phyloP scores from a whole-genome alignment of 2,113 vertebrate species.

The Calyptomena viridis region DNA sequence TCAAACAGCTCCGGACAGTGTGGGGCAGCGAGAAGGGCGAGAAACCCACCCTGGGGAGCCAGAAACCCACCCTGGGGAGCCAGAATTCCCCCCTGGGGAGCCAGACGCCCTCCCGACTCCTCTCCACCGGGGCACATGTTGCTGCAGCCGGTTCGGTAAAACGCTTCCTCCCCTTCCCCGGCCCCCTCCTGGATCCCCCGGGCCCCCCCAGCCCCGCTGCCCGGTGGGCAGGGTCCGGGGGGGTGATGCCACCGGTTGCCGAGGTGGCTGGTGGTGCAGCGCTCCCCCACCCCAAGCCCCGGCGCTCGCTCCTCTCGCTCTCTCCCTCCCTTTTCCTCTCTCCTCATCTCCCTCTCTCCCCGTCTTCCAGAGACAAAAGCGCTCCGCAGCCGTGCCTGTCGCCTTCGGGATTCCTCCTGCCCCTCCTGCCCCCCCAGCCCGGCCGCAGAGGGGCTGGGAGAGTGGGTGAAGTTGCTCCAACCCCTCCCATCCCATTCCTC shows the following conservation, averaged over 20 bases:
- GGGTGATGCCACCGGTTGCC: constrained; percentile 65
- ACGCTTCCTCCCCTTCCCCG: background rate
- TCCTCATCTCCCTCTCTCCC: background rate
- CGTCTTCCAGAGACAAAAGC: constrained; percentile 43
- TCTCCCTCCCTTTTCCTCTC: constrained; percentile 19
- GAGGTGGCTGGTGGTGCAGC: constrained; percentile 3
- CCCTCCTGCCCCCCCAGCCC: background rate
- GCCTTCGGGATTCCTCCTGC: constrained; percentile 7
- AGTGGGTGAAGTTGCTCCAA: constrained; percentile 41
- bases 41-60: background rate
- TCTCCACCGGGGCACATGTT: background rate
- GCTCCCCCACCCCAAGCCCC: constrained; percentile 4
- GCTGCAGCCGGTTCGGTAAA: constrained; percentile 46
- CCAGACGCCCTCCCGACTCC: background rate
- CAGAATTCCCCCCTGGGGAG: background rate
- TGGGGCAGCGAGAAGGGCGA: background rate
- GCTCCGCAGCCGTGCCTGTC: constrained; percentile 27
- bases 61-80: background rate
- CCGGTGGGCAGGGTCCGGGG: background rate
- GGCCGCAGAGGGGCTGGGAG: background rate
- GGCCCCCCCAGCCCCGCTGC: background rate
- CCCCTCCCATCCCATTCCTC: background rate
- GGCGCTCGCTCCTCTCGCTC: constrained; percentile 50
- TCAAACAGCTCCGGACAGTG: constrained; percentile 67
- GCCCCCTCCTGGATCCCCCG: background rate